phyloP scores from a whole-genome alignment of 30 jellyfish, hydroid and myxozoan species.

The Cassiopea xamachana region DNA sequence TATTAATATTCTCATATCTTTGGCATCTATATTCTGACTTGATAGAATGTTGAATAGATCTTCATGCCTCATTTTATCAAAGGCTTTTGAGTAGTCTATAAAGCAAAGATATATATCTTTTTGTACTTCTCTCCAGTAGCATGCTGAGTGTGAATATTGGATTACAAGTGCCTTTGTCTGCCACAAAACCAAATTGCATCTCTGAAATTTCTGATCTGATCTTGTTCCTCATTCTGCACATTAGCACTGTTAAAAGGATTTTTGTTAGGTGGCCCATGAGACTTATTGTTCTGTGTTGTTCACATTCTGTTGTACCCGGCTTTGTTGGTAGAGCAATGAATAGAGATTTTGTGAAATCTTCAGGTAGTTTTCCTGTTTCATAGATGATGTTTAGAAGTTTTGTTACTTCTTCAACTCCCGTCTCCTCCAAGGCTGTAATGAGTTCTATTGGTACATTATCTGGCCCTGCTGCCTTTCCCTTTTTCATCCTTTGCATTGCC shows the following conservation, averaged over 20 bases:
- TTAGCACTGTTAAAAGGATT: not conserved
- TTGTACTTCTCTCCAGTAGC: not conserved
- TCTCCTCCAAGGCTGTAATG: constrained; percentile 29
- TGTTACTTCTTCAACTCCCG: constrained; percentile 10
- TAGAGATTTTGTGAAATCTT: not conserved
- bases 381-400: not conserved
- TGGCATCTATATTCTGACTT: not conserved
- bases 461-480: constrained; percentile 22
- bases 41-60: not conserved
- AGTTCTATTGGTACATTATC: constrained; percentile 6
- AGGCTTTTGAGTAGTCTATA: not conserved
- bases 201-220: not conserved
- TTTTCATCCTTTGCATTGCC: constrained; percentile 12
- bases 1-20: not conserved
- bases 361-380: constrained; percentile 7
- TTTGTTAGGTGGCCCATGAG: not conserved
- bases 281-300: constrained; percentile 19
- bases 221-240: not conserved
- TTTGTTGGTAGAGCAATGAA: not conserved
- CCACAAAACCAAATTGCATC: not conserved
- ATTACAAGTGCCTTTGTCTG: constrained; percentile 15
- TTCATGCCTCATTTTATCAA: not conserved
- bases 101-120: not conserved
- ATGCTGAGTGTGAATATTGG: not conserved
- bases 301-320: constrained; percentile 10